A percentile compares a stretch with the other conserved stretches of the same genome.
Conservation (phyloP, 2,888 invertebrate genomes). For the Iselma pallidipennis region DNA sequence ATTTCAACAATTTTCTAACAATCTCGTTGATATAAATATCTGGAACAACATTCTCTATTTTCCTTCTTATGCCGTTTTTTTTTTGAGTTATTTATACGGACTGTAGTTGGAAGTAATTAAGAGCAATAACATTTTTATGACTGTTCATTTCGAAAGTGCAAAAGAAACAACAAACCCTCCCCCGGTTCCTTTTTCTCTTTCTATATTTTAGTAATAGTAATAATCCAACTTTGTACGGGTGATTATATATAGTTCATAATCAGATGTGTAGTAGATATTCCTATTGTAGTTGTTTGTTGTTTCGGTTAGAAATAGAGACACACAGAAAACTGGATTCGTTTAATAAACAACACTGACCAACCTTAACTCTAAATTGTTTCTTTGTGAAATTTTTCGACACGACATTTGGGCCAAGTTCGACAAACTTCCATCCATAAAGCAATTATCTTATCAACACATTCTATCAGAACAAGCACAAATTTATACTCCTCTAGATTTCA, state of each 20-base stretch:
- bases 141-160: constrained; percentile 37
- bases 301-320: not conserved
- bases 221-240: too few species aligned
- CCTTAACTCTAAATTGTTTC: not conserved
- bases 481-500: not conserved
- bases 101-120: constrained; percentile 47
- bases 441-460: not conserved
- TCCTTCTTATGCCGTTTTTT: constrained; percentile 33
- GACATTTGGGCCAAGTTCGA: not conserved
- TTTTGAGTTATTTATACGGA: constrained; percentile 46
- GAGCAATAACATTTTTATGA: constrained; percentile 50
- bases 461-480: not conserved
- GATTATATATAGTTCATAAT: too few species aligned
- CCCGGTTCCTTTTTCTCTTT: too few species aligned
- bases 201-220: too few species aligned
- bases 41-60: constrained; percentile 39
- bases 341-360: not conserved
- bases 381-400: not conserved
- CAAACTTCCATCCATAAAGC: not conserved
- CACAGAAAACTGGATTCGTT: too few species aligned
- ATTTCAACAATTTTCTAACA: constrained; percentile 13
- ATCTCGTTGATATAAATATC: constrained; percentile 30
- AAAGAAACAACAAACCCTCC: too few species aligned
- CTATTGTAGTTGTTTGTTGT: not conserved
- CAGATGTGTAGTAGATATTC: too few species aligned